phyloP scores from a whole-genome alignment of 2,113 vertebrate species.

The Dunckerocampus dactyliophorus region DNA sequence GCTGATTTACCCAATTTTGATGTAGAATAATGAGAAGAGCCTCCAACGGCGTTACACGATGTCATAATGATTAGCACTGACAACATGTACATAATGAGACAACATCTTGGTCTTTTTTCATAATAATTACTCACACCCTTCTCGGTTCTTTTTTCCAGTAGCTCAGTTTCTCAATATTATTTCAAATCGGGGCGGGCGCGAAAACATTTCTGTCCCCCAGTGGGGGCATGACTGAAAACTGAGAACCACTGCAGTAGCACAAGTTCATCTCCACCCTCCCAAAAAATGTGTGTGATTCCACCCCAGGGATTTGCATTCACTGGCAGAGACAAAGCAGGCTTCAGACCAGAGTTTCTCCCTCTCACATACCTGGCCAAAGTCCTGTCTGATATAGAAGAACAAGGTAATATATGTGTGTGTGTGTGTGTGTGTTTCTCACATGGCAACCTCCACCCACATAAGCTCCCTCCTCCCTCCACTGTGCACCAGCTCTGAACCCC shows the following conservation, averaged over 20 bases:
- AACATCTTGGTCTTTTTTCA: too few species aligned
- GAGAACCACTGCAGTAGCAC: too few species aligned
- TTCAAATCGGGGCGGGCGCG: too few species aligned
- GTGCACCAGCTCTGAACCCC: constrained; percentile 68
- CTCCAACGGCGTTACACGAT: too few species aligned
- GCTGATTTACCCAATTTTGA: too few species aligned
- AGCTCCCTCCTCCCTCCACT: background rate
- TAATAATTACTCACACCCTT: too few species aligned
- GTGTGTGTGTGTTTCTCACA: constrained; percentile 8
- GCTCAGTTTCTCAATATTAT: too few species aligned
- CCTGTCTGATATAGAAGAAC: constrained; percentile 78
- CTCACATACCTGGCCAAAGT: constrained; percentile 82
- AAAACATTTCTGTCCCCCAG: too few species aligned
- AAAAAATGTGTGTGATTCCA: constrained; percentile 12
- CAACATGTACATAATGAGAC: too few species aligned
- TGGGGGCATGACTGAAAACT: too few species aligned
- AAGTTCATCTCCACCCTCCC: constrained; percentile 2
- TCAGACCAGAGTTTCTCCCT: constrained; percentile 83
- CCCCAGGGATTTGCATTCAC: constrained; percentile 67
- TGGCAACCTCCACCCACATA: background rate
- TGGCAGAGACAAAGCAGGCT: constrained; percentile 61
- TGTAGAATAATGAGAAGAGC: background rate
- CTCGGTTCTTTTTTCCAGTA: too few species aligned
- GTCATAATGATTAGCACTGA: too few species aligned
- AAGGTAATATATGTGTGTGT: constrained; percentile 69